phyloP scores from a whole-genome alignment of 2,113 vertebrate genomes.

The Oncorhynchus mykiss region DNA sequence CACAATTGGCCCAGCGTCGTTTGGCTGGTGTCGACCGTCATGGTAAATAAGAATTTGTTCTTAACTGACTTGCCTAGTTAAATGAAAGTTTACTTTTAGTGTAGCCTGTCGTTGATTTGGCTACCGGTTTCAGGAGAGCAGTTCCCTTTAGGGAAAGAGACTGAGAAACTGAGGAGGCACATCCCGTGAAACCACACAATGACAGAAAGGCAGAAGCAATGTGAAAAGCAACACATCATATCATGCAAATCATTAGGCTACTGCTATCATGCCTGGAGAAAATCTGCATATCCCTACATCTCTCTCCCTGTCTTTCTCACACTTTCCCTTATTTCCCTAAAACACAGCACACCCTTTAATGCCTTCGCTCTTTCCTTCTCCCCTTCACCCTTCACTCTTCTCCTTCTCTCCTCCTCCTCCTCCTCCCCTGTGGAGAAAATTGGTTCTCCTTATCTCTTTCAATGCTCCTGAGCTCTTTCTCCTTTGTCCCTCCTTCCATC shows the following conservation, averaged over 20 bases:
- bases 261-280: neutral
- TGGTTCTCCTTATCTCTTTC: neutral
- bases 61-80: no score
- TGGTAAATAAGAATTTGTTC: no score
- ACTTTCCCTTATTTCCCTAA: neutral
- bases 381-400: neutral
- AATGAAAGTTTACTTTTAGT: no score
- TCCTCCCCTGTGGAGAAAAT: neutral
- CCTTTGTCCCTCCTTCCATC: slow-evolving; percentile 4
- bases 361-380: neutral
- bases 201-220: neutral
- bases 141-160: neutral
- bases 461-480: neutral
- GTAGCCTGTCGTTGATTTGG: neutral
- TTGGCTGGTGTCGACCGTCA: no score
- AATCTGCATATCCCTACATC: neutral
- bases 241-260: neutral
- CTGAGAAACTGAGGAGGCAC: neutral
- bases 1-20: no score
- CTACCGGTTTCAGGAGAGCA: neutral
- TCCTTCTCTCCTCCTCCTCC: no score
- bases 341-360: neutral
- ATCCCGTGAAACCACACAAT: neutral
- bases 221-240: neutral
- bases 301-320: slow-evolving; percentile 2